Conservation (phyloP, 2,113 vertebrate genomes). For the Elephantulus edwardii region DNA sequence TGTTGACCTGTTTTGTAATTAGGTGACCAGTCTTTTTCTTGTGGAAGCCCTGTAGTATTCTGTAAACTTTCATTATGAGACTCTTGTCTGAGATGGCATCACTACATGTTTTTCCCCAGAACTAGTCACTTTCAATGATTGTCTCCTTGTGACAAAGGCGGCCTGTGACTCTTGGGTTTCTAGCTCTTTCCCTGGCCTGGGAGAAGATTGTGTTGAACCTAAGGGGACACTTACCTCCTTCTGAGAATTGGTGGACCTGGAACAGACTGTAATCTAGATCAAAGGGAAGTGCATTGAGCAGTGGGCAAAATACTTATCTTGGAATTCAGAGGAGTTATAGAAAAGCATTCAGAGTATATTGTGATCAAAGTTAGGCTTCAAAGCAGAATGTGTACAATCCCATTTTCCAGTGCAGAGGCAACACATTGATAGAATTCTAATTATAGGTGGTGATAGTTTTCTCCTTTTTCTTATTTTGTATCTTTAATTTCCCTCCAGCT, state of each 20-base stretch:
- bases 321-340: background rate
- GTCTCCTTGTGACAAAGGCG: background rate
- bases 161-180: background rate
- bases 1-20: too few relatives aligned
- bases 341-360: background rate
- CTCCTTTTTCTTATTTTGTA: background rate
- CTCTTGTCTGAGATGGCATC: too few relatives aligned
- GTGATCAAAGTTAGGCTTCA: background rate
- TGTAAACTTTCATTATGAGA: too few relatives aligned
- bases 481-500: constrained; percentile 13
- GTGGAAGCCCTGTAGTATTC: too few relatives aligned
- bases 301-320: background rate
- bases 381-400: background rate
- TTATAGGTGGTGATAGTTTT: background rate
- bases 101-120: too few relatives aligned
- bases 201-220: background rate
- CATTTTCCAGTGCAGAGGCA: constrained; percentile 1
- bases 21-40: too few relatives aligned
- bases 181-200: background rate
- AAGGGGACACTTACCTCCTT: background rate
- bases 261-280: background rate
- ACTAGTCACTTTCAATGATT: background rate
- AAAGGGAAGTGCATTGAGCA: background rate
- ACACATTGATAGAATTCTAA: background rate
- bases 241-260: background rate